Conservation (phyloP, 1,140 invertebrate species). For the Callitettix versicolor region DNA sequence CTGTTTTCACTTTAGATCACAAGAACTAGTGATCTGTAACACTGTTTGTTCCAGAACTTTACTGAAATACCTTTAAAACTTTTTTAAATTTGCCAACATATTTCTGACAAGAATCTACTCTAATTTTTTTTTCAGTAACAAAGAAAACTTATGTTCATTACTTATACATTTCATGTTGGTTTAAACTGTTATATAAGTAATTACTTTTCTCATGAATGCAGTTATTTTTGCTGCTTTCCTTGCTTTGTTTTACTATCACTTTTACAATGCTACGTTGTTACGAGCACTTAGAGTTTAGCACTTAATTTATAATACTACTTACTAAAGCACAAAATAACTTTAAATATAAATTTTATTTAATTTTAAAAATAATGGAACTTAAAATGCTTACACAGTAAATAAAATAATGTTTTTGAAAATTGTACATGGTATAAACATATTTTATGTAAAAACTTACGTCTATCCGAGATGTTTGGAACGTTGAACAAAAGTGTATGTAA, state of each 20-base stretch:
- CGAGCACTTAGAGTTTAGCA: no score
- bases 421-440: no score
- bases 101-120: no score
- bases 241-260: not conserved
- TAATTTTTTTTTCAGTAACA: not conserved
- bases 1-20: no score
- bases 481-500: not conserved
- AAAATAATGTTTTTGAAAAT: not conserved
- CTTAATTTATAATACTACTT: not conserved
- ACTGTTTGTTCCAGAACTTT: no score
- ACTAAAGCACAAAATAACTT: not conserved
- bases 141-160: not conserved
- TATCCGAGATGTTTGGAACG: constrained; percentile 4
- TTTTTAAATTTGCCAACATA: no score
- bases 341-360: no score
- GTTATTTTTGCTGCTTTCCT: not conserved
- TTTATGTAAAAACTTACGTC: no score
- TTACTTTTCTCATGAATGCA: not conserved
- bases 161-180: not conserved
- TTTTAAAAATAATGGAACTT: not conserved
- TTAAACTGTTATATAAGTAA: not conserved
- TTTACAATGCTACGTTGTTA: not conserved
- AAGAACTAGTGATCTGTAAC: no score
- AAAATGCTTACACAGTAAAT: no score
- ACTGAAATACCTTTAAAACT: no score